Conservation (phyloP, 2,888 invertebrate genomes). For the Nebria brevicollis region DNA sequence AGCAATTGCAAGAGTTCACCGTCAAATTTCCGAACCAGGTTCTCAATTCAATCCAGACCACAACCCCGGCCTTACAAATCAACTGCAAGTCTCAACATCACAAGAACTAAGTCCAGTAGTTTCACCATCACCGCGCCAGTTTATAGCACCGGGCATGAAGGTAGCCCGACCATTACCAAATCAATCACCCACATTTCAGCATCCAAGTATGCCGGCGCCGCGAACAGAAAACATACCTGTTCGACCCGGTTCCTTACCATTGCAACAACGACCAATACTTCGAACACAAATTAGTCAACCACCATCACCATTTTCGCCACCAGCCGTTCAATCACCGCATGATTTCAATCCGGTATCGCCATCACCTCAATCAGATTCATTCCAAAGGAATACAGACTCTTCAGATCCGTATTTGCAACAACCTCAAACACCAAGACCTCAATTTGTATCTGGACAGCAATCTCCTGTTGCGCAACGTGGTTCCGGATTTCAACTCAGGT, state of each 20-base stretch:
- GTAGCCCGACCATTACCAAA: conserved; percentile 55
- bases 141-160: conserved; percentile 57
- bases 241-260: conserved; percentile 52
- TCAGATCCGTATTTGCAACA: conserved; percentile 58
- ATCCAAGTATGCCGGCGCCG: conserved; percentile 55
- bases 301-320: conserved; percentile 63
- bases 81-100: conserved; percentile 55
- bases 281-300: conserved; percentile 57
- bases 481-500: conserved; percentile 53
- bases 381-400: conserved; percentile 48
- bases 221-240: conserved; percentile 49
- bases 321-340: conserved; percentile 62
- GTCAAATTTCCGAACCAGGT: conserved; percentile 63
- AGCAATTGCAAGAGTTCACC: conserved; percentile 69
- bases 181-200: conserved; percentile 53
- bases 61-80: conserved; percentile 34
- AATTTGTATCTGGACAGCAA: conserved; percentile 57
- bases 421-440: conserved; percentile 58
- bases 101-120: conserved; percentile 57
- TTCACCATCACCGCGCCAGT: conserved; percentile 57
- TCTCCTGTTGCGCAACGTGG: conserved; percentile 50
- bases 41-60: conserved; percentile 50
- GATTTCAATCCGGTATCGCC: conserved; percentile 57
- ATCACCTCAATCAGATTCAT: conserved; percentile 47
- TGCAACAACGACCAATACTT: conserved; percentile 51